These are phyloP conservation scores for Neelides folsomi DNA, from an alignment of 2,888 invertebrate genomes.

Conservation along the genomic window DNA sequence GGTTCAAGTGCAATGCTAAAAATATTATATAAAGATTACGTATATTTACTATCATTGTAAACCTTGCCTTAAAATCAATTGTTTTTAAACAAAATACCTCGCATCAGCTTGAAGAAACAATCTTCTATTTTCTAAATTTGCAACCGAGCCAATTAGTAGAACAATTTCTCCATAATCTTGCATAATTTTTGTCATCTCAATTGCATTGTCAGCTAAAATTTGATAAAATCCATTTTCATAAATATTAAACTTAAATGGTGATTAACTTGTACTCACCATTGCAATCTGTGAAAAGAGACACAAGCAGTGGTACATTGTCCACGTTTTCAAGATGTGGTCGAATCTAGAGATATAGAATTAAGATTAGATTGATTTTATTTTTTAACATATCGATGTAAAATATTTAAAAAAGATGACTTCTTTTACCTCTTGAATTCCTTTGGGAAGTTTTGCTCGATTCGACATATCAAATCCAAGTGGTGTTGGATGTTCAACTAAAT, in stretches of 20 bases:
- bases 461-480: constrained; percentile 86
- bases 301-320: constrained; percentile 93
- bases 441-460: constrained; percentile 52
- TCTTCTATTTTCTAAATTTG: constrained; percentile 76
- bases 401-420: too few species aligned
- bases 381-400: background rate
- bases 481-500: constrained; percentile 46
- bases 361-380: too few species aligned
- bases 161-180: constrained; percentile 93
- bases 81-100: constrained; percentile 43
- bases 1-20: constrained; percentile 87
- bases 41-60: background rate
- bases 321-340: constrained; percentile 87
- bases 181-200: constrained; percentile 89
- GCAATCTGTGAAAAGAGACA: constrained; percentile 95
- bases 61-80: constrained; percentile 11
- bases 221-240: too few species aligned
- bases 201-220: constrained; percentile 58
- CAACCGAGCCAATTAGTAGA: constrained; percentile 81
- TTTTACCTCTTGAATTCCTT: too few species aligned
- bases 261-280: constrained; percentile 42
- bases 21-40: too few species aligned
- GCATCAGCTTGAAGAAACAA: constrained; percentile 90
- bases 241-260: too few species aligned
- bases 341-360: constrained; percentile 37